Conservation (phyloP, 2,888 invertebrate genomes). For the Cheiracanthium punctorium region DNA sequence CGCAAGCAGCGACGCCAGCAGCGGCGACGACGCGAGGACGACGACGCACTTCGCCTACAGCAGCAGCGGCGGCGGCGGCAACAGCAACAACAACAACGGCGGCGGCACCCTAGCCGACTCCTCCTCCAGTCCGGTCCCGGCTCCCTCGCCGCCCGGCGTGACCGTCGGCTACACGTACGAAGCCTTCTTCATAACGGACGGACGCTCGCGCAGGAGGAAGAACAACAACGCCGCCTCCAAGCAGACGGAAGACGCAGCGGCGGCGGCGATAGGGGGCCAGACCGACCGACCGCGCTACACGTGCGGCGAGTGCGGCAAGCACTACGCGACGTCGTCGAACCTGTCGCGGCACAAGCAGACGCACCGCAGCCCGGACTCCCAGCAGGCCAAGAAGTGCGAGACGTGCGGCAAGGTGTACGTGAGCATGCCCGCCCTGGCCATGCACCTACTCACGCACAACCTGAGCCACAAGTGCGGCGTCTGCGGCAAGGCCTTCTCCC, state of each 20-base stretch:
- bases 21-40: constrained; percentile 39
- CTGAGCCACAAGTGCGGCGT: constrained; percentile 89
- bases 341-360: constrained; percentile 93
- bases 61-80: background rate
- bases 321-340: constrained; percentile 92
- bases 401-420: constrained; percentile 92
- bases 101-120: background rate
- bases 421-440: constrained; percentile 90
- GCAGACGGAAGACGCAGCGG: background rate
- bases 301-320: constrained; percentile 91
- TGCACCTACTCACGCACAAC: constrained; percentile 89
- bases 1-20: constrained; percentile 40
- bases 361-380: constrained; percentile 89
- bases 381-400: constrained; percentile 84
- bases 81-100: too few species aligned
- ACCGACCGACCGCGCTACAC: constrained; percentile 79
- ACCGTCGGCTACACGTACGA: constrained; percentile 78
- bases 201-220: constrained; percentile 78
- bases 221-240: constrained; percentile 37
- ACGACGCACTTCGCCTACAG: constrained; percentile 41
- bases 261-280: too few species aligned
- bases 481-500: constrained; percentile 90
- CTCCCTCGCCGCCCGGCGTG: constrained; percentile 51
- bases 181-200: constrained; percentile 81
- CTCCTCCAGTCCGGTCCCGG: background rate